phyloP scores from a whole-genome alignment of 2,888 invertebrate genomes.

The Eupithecia centaureata region DNA sequence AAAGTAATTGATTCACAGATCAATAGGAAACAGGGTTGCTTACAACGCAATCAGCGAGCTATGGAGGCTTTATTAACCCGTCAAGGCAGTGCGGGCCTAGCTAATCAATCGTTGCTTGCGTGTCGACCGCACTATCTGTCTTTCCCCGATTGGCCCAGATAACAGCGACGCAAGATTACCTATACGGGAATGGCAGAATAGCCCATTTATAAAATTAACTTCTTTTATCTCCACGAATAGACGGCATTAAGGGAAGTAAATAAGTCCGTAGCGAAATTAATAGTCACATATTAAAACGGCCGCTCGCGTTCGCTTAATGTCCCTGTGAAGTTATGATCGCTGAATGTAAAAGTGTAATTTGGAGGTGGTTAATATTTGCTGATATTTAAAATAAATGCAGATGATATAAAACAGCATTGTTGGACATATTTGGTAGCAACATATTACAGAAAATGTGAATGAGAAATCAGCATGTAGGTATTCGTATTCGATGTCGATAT shows the following conservation, averaged over 20 bases:
- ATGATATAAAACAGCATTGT: conserved; percentile 37
- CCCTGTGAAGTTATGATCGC: conserved; percentile 31
- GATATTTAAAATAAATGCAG: conserved; percentile 33
- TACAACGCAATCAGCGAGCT: conserved; percentile 77
- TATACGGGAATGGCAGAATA: conserved; percentile 76
- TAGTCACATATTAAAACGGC: conserved; percentile 60
- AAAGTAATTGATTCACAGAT: conserved; percentile 69
- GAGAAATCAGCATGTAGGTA: conserved; percentile 5
- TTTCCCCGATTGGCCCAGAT: conserved; percentile 79
- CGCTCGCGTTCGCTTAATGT: conserved; percentile 43
- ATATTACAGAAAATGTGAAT: conserved; percentile 13
- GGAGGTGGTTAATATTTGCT: conserved; percentile 33
- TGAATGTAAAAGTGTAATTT: conserved; percentile 36
- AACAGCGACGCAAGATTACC: conserved; percentile 79
- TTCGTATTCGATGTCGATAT: not conserved
- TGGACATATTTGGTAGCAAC: conserved; percentile 18
- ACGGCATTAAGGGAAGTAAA: conserved; percentile 72
- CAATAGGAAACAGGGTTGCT: conserved; percentile 70
- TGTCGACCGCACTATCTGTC: conserved; percentile 82
- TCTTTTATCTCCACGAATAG: conserved; percentile 78
- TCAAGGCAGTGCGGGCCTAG: conserved; percentile 75
- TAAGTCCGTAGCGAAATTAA: conserved; percentile 72
- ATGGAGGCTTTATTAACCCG: conserved; percentile 80
- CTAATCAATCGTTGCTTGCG: conserved; percentile 83
- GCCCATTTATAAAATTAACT: conserved; percentile 82